Evolutionary conservation across 2,888 invertebrate genomes (phyloP).

Genomic region (Thereva nobilitata): DNA sequence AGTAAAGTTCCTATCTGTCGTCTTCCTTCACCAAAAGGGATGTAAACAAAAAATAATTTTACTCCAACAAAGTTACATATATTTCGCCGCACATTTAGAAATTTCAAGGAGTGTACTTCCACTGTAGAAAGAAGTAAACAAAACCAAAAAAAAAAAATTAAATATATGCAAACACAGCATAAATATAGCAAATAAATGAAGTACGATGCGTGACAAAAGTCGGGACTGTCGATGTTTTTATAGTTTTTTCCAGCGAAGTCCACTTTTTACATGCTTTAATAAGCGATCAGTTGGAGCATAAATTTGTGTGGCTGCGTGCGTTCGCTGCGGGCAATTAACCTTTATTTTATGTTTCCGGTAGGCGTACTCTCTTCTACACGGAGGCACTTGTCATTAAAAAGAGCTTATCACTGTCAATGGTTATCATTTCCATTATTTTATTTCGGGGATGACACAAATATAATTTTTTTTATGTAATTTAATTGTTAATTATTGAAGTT

Average conservation of each 20-base stretch:
- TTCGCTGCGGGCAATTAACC: conserved; percentile 37
- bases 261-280: conserved; percentile 28
- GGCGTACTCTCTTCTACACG: conserved; percentile 17
- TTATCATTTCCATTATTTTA: background rate
- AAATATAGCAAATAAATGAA: no score
- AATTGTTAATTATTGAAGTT: background rate
- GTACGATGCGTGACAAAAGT: background rate
- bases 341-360: conserved; percentile 40
- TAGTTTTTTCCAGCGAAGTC: background rate
- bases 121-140: no score
- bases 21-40: no score
- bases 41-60: no score
- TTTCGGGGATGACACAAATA: background rate
- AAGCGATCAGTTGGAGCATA: conserved; percentile 24
- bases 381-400: conserved; percentile 22
- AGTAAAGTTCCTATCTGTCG: no score
- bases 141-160: no score
- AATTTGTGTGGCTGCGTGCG: conserved; percentile 13
- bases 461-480: conserved; percentile 1
- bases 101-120: no score
- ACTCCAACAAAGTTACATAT: no score
- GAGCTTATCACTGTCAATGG: conserved; percentile 26
- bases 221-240: background rate
- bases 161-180: no score
- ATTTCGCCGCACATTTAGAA: no score